These are phyloP conservation scores for Zaprionus ghesquierei DNA, from an alignment of 1,140 invertebrate species.

Conservation along the genomic window DNA sequence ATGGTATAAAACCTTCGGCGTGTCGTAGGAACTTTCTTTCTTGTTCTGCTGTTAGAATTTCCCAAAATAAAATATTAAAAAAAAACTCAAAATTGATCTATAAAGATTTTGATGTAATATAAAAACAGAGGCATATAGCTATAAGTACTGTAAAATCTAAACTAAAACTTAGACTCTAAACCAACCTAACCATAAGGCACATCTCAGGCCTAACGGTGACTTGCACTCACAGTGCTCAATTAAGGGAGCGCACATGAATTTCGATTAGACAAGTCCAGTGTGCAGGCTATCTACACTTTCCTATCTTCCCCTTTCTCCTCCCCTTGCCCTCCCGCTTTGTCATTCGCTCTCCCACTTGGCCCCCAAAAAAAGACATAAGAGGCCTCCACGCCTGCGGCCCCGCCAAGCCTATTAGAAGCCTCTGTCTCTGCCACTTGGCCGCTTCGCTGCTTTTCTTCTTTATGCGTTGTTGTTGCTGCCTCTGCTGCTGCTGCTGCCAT, in stretches of 20 bases:
- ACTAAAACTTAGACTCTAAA: no score
- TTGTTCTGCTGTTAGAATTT: no score
- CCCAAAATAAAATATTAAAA: no score
- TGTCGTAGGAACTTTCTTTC: no score
- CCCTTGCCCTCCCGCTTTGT: background rate
- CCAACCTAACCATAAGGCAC: no score
- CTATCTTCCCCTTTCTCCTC: background rate
- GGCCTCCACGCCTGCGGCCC: background rate
- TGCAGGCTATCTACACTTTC: background rate
- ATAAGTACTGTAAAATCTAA: no score
- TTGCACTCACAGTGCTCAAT: background rate
- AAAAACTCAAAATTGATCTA: no score
- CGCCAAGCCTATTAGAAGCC: conserved; percentile 21
- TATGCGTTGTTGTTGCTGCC: background rate
- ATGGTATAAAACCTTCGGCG: no score
- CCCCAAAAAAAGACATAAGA: background rate
- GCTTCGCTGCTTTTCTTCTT: background rate
- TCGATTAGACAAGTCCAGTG: background rate
- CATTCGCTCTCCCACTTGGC: background rate
- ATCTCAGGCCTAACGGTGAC: background rate
- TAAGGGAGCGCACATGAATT: background rate
- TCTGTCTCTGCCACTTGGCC: conserved; percentile 13
- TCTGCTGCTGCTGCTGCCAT: background rate
- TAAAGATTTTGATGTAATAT: no score
- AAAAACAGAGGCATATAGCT: no score